Evolutionary conservation across 2,888 invertebrate species (phyloP).

Genomic region (Lamellibrachia satsuma): DNA sequence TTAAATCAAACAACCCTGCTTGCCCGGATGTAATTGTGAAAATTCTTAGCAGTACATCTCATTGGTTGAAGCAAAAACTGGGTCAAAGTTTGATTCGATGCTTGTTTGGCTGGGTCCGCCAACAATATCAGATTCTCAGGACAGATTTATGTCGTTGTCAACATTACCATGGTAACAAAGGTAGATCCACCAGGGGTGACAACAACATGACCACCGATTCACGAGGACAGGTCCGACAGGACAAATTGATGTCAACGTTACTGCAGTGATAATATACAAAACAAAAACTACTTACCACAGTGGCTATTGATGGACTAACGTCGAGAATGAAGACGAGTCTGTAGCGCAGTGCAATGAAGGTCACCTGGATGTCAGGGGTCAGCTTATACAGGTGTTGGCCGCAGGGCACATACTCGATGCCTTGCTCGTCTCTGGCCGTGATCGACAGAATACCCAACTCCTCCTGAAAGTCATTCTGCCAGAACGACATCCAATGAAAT

Average conservation of each 20-base stretch:
- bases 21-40: too few relatives aligned
- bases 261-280: background rate
- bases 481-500: background rate
- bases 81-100: too few relatives aligned
- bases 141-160: too few relatives aligned
- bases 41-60: too few relatives aligned
- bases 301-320: constrained; percentile 79
- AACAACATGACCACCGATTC: too few relatives aligned
- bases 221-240: too few relatives aligned
- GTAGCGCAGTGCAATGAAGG: constrained; percentile 77
- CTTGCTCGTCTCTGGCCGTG: background rate
- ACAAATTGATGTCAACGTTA: background rate
- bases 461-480: background rate
- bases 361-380: constrained; percentile 66
- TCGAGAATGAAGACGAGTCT: constrained; percentile 80
- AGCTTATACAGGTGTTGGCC: constrained; percentile 40
- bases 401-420: background rate
- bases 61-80: too few relatives aligned
- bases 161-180: too few relatives aligned
- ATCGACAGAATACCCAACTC: background rate
- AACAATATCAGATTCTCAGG: too few relatives aligned
- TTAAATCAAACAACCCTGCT: too few relatives aligned
- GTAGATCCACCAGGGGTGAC: too few relatives aligned
- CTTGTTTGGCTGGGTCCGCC: too few relatives aligned
- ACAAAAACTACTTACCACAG: constrained; percentile 70